phyloP scores from a whole-genome alignment of 2,113 vertebrate genomes.

The Columba livia region DNA sequence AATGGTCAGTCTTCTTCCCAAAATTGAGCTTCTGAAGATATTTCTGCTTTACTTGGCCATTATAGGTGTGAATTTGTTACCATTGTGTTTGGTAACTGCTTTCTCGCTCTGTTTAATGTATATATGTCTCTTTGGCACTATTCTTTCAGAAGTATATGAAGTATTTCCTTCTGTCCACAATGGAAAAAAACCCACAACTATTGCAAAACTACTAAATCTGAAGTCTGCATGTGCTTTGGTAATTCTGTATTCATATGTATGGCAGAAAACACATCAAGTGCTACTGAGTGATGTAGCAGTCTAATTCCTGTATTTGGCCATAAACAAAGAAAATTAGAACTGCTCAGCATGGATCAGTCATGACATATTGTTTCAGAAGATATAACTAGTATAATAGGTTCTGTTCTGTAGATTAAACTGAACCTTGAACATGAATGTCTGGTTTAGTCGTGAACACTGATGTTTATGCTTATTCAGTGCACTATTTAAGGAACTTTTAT shows the following conservation, averaged over 20 bases:
- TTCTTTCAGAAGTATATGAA: background rate
- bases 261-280: background rate
- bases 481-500: conserved; percentile 49
- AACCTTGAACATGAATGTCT: conserved; percentile 53
- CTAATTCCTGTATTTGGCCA: background rate
- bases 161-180: background rate
- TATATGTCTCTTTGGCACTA: background rate
- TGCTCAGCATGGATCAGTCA: background rate
- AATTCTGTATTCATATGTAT: background rate
- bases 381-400: conserved; percentile 40
- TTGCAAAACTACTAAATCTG: background rate
- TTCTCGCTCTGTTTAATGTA: background rate
- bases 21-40: background rate
- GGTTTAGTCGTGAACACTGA: conserved; percentile 56
- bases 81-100: background rate
- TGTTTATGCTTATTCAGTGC: conserved; percentile 52
- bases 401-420: conserved; percentile 43
- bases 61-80: background rate
- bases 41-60: background rate
- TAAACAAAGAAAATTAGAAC: conserved; percentile 31
- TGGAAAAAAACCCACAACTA: background rate
- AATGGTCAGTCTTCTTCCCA: background rate
- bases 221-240: background rate
- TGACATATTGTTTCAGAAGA: conserved; percentile 44
- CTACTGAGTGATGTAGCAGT: background rate